These are phyloP conservation scores for Patella depressa DNA, from an alignment of 2,888 invertebrate species.

Conservation along the genomic window DNA sequence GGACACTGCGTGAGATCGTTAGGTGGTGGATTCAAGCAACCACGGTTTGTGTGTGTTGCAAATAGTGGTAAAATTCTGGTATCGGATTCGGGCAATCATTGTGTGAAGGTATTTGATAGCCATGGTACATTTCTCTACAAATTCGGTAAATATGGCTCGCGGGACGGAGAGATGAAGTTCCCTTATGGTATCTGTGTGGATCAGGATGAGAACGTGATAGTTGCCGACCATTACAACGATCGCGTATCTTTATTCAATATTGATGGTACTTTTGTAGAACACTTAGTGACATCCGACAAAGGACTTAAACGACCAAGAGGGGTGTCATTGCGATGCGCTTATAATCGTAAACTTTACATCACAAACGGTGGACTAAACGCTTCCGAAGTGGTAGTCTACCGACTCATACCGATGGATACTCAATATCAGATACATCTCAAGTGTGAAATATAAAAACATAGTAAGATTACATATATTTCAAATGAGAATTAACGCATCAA, in stretches of 20 bases:
- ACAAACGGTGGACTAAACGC: constrained; percentile 42
- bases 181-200: constrained; percentile 73
- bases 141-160: constrained; percentile 72
- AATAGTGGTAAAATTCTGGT: constrained; percentile 70
- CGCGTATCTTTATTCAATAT: constrained; percentile 49
- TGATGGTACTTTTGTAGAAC: constrained; percentile 50
- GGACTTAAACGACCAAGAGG: constrained; percentile 43
- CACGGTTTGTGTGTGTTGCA: constrained; percentile 72
- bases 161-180: constrained; percentile 72
- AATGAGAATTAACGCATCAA: no score
- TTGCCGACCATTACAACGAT: constrained; percentile 73
- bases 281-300: constrained; percentile 42
- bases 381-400: constrained; percentile 33
- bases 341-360: constrained; percentile 35
- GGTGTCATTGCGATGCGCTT: constrained; percentile 32
- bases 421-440: constrained; percentile 15
- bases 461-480: no score
- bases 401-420: constrained; percentile 12
- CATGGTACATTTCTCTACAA: constrained; percentile 70
- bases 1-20: constrained; percentile 26
- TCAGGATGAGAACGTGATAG: constrained; percentile 71
- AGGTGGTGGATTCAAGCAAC: constrained; percentile 70
- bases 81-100: constrained; percentile 74
- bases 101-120: constrained; percentile 71
- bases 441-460: not conserved